phyloP scores from a whole-genome alignment of 2,113 vertebrate species.

The Poeciliopsis occidentalis region DNA sequence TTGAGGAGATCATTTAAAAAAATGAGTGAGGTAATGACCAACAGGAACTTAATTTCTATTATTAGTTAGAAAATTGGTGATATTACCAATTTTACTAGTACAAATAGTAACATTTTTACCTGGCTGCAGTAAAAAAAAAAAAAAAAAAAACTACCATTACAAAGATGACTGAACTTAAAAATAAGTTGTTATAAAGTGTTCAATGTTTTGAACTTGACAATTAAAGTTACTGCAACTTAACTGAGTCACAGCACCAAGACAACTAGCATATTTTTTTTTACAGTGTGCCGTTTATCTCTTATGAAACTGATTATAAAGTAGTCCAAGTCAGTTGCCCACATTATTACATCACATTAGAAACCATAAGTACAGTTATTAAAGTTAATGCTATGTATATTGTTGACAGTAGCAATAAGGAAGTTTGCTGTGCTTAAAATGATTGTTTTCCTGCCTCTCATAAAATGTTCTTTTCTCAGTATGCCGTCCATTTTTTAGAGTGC shows the following conservation, averaged over 20 bases:
- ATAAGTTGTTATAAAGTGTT: too few relatives aligned
- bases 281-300: not conserved
- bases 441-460: not conserved
- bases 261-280: too few relatives aligned
- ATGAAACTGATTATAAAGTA: too few relatives aligned
- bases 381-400: not conserved
- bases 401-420: not conserved
- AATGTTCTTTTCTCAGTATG: not conserved
- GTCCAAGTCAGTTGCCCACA: not conserved
- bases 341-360: not conserved
- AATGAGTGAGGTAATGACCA: not conserved
- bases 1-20: not conserved
- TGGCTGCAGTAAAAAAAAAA: not conserved
- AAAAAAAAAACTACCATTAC: too few relatives aligned
- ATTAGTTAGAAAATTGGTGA: too few relatives aligned
- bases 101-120: not conserved
- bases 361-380: not conserved
- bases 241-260: too few relatives aligned
- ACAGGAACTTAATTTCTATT: too few relatives aligned
- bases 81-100: too few relatives aligned
- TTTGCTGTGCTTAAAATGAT: not conserved
- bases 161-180: too few relatives aligned
- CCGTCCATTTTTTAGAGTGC: not conserved
- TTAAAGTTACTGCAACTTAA: too few relatives aligned
- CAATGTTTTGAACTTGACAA: too few relatives aligned